Evolutionary conservation across 2,888 invertebrate species (phyloP), one percentile per base, ranked within the genome.

Genomic region (Cheilosia vernalis): DNA sequence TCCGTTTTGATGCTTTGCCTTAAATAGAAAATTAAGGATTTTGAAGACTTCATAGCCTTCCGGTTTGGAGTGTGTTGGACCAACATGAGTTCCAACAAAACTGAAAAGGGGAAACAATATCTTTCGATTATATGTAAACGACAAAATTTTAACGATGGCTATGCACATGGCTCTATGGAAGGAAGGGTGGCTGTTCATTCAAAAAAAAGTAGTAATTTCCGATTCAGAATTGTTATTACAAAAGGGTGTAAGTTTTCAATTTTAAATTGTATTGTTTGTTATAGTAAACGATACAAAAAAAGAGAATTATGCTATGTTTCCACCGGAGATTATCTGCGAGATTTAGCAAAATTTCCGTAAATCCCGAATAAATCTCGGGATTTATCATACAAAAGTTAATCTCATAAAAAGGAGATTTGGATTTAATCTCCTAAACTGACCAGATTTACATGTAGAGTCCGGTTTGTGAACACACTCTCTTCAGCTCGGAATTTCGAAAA

Each of bases 31-130:
- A 76, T 72, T 61, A 56, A 56, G 49, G 21, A 70, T 72, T 76
- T n/a, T 51, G 37, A 55, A 33, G 47, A 70, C 69, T 72, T 66
- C 66, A 77, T 33, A 66, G 66, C 9, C 70, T 76, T 85, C 85
- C 85, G 76, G 70, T 72, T 66, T 51, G 81, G 72, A 81, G 81
- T 77, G 85, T 85, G 85, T 30, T 30, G 15, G 37, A n/a, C 10
- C 40, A 64, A 49, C 27, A 63, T 7, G 10, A 33, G 27, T 53
- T 40, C 1, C 13, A 63, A 42, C 13, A 19, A 49, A 17, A 15
- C 1, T 13, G 4, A 24, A 64, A 63, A 37, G 9, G 17, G 56
- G 40, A 49, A 47, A 10, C 27, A n/a, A 33, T 27, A 44, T 60
- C 24, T 66, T 5, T 51, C 44, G 33, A 55, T 47, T 55, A 55